phyloP scores from a whole-genome alignment of 2,888 invertebrate genomes.

The Blera fallax region DNA sequence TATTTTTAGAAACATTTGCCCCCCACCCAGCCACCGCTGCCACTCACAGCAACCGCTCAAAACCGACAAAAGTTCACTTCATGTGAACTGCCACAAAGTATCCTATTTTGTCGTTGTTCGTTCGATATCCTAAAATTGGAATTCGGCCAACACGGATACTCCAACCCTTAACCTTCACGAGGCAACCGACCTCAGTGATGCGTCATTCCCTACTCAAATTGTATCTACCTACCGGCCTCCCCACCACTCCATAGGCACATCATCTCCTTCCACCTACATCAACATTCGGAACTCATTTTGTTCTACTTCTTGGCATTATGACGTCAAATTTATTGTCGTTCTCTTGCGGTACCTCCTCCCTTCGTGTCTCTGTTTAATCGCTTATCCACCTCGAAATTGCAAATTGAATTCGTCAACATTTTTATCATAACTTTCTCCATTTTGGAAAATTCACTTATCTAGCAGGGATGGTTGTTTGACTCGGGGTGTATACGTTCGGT shows the following conservation, averaged over 20 bases:
- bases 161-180: conserved; percentile 32
- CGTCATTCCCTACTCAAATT: neutral
- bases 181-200: conserved; percentile 25
- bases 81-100: neutral
- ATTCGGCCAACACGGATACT: conserved; percentile 11
- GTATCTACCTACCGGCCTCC: neutral
- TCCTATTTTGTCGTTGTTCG: neutral
- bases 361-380: neutral
- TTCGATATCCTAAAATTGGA: conserved; percentile 32
- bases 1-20: conserved; percentile 30
- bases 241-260: neutral
- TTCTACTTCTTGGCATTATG: neutral
- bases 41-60: conserved; percentile 2
- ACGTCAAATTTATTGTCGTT: conserved; percentile 14
- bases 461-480: neutral
- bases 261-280: neutral
- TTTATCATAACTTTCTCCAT: neutral
- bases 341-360: neutral
- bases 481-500: neutral
- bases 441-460: neutral
- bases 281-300: neutral
- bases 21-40: neutral
- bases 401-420: conserved; percentile 21
- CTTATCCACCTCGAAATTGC: neutral
- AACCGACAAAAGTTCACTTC: neutral